These are phyloP conservation scores for Epinotia ramella DNA, from an alignment of 2,888 invertebrate species.

Conservation along the genomic window DNA sequence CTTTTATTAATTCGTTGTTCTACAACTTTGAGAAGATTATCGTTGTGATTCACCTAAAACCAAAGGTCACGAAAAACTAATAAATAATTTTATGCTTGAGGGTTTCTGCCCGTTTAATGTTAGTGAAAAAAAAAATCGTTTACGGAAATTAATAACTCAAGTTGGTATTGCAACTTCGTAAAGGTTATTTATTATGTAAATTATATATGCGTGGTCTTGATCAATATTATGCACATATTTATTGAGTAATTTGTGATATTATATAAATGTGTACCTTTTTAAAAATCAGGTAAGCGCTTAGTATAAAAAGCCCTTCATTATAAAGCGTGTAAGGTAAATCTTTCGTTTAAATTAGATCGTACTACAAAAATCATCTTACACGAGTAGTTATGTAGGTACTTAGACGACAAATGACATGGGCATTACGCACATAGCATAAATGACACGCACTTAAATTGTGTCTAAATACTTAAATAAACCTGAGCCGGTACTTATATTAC, in stretches of 20 bases:
- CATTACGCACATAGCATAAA: not conserved
- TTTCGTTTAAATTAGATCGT: not conserved
- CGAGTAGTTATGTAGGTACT: not conserved
- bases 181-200: constrained; percentile 5
- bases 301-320: too few species aligned
- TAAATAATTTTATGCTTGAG: too few species aligned
- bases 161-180: not conserved
- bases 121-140: too few species aligned
- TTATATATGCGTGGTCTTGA: not conserved
- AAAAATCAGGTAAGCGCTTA: too few species aligned
- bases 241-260: not conserved
- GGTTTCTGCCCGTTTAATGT: too few species aligned
- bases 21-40: not conserved
- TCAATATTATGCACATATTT: not conserved
- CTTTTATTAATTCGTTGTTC: not conserved
- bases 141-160: too few species aligned
- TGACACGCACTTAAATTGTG: not conserved
- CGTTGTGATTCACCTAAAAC: too few species aligned
- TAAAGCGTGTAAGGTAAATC: not conserved
- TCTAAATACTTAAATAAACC: constrained; percentile 19
- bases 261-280: not conserved
- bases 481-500: constrained; percentile 8
- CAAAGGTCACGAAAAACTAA: too few species aligned
- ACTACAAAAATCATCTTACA: too few species aligned
- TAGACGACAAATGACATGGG: not conserved